Percentiles rank a stretch among this genome's conserved stretches.
phyloP scores from a whole-genome alignment of 2,113 vertebrate species.

The Clupea harengus region DNA sequence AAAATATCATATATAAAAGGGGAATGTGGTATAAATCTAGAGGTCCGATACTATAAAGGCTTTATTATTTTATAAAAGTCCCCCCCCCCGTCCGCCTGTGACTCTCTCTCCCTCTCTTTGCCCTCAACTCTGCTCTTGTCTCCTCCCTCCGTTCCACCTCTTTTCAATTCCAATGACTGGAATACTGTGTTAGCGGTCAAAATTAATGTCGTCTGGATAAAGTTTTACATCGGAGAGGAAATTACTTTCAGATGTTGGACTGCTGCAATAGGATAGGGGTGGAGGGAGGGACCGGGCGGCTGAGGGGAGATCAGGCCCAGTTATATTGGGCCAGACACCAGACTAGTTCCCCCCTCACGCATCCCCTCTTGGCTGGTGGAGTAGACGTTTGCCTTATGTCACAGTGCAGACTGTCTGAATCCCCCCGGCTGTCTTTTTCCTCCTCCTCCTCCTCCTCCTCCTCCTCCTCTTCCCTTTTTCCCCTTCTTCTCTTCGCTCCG shows the following conservation, averaged over 20 bases:
- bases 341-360: conserved; percentile 55
- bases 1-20: conserved; percentile 48
- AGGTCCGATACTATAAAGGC: conserved; percentile 58
- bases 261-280: conserved; percentile 51
- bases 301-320: conserved; percentile 50
- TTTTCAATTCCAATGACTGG: conserved; percentile 39
- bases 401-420: conserved; percentile 44
- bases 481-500: background rate
- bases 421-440: conserved; percentile 41
- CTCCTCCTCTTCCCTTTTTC: background rate
- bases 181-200: conserved; percentile 52
- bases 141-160: background rate
- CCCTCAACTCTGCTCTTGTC: conserved; percentile 42
- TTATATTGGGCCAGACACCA: conserved; percentile 64
- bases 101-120: conserved; percentile 36
- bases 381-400: conserved; percentile 54
- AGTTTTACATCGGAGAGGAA: conserved; percentile 67
- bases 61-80: conserved; percentile 62
- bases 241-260: conserved; percentile 70
- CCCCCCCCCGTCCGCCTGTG: background rate
- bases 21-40: conserved; percentile 54
- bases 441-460: background rate
- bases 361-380: conserved; percentile 52
- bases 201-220: conserved; percentile 64
- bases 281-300: background rate